Percentiles rank a stretch among this genome's conserved stretches.
These are phyloP conservation scores for Clunio marinus DNA, from an alignment of 2,888 invertebrate genomes.

Conservation along the genomic window DNA sequence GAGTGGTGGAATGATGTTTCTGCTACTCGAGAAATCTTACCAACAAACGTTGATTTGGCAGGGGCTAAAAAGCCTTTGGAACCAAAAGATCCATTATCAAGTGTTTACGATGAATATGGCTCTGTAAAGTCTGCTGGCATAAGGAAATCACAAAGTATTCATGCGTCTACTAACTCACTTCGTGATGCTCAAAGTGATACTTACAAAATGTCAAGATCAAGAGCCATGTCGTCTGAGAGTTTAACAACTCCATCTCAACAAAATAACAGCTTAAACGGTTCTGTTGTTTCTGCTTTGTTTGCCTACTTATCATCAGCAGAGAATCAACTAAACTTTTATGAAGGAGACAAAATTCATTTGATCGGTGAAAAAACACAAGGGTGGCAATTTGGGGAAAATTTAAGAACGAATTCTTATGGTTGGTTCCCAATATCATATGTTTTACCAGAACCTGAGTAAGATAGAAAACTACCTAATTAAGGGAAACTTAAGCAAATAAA, in stretches of 20 bases:
- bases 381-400: slow-evolving; percentile 96
- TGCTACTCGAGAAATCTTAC: slow-evolving; percentile 76
- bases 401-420: slow-evolving; percentile 84
- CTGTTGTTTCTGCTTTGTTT: slow-evolving; percentile 78
- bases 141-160: slow-evolving; percentile 83
- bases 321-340: slow-evolving; percentile 87
- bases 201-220: slow-evolving; percentile 58
- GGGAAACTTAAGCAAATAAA: background rate
- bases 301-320: slow-evolving; percentile 85
- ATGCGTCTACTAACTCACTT: slow-evolving; percentile 81
- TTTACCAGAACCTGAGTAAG: background rate
- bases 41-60: slow-evolving; percentile 65
- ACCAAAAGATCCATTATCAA: slow-evolving; percentile 44
- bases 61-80: slow-evolving; percentile 66
- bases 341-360: slow-evolving; percentile 82
- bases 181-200: slow-evolving; percentile 58
- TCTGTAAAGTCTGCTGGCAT: slow-evolving; percentile 75
- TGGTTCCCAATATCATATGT: slow-evolving; percentile 97
- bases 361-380: slow-evolving; percentile 90
- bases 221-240: slow-evolving; percentile 86
- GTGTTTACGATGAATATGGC: slow-evolving; percentile 52
- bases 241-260: slow-evolving; percentile 63
- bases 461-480: background rate
- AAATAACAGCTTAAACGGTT: slow-evolving; percentile 59
- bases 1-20: slow-evolving; percentile 89